A percentile compares a stretch with the other conserved stretches of the same genome.
phyloP scores from a whole-genome alignment of 2,113 vertebrate species.

The Panthera leo region DNA sequence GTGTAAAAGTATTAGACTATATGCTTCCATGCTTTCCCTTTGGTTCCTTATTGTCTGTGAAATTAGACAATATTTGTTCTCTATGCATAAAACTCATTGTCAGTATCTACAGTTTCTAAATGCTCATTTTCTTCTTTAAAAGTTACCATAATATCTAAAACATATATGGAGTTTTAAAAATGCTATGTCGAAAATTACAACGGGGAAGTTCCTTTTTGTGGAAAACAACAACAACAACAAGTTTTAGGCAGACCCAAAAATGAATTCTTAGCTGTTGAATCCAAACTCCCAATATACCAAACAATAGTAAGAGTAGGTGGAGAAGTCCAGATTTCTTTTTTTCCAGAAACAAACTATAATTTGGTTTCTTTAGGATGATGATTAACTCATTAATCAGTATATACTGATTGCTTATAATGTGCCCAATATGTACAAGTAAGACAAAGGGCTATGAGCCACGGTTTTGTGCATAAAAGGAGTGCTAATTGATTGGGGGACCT shows the following conservation, averaged over 20 bases:
- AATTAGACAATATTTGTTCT: not conserved
- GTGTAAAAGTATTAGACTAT: not conserved
- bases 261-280: not conserved
- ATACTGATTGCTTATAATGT: not conserved
- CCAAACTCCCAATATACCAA: not conserved
- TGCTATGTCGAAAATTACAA: not conserved
- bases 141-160: not conserved
- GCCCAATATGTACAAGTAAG: not conserved
- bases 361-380: not conserved
- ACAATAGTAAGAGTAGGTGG: not conserved
- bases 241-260: not conserved
- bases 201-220: not conserved
- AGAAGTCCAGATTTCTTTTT: not conserved
- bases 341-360: not conserved
- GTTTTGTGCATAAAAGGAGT: not conserved
- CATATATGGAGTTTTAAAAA: not conserved
- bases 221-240: not conserved
- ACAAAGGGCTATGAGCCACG: not conserved
- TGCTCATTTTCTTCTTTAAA: not conserved
- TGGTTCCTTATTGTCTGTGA: not conserved
- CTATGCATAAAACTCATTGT: not conserved
- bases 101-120: not conserved
- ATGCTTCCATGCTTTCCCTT: not conserved
- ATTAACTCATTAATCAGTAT: not conserved
- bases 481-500: not conserved